Evolutionary conservation across 1,140 invertebrate genomes (phyloP), one percentile per base, ranked within the genome.

Genomic region (Xylocopa sonorina): DNA sequence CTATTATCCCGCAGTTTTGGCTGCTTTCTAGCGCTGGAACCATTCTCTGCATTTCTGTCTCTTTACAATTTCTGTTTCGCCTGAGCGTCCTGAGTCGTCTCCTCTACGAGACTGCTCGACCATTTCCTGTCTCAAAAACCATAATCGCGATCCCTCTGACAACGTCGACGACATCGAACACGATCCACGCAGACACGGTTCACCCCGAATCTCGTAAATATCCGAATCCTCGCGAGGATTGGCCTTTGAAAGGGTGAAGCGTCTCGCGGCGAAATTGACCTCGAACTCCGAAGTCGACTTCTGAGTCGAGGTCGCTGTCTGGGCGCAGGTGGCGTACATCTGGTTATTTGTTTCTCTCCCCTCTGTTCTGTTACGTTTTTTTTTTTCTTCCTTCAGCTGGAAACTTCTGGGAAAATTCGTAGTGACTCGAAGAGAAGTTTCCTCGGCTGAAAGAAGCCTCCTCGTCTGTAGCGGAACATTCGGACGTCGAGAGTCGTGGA

Each of bases 311-410:
- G 27, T 1, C 27, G 41, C 21, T 62, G 14, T 34, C 4, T 27
- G 57, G 29, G 34, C 71, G 63, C 73, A 76, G 73, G 38, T 76
- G 73, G 50, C 38, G 27, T 18, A 2, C 1, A 66, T 57, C 46
- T 21, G 12, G 5, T 32, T 46, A 38, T 48, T 57, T 24, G 14
- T 60, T 60, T 48, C 41, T 46, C 55, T 55, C 12, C 12, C 3
- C 1, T 1, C 3, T 4, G 14, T 57, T 16, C 14, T 12, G 3
- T 10, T 5, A 38, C 2, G 5, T 27, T 5, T 64, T 29, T 48
- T 38, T 18, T 53, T 38, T 6, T 50, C 9, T 10, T 21, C 43
- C 5, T n/a, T 32, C 29, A 0, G 16, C 7, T 1, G 10, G 4
- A 2, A 58, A 57, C 41, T 14, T 68, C 27, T 21, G 41, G n/a